Conservation (phyloP, 2,888 invertebrate species). For the Priocnemis perturbator region DNA sequence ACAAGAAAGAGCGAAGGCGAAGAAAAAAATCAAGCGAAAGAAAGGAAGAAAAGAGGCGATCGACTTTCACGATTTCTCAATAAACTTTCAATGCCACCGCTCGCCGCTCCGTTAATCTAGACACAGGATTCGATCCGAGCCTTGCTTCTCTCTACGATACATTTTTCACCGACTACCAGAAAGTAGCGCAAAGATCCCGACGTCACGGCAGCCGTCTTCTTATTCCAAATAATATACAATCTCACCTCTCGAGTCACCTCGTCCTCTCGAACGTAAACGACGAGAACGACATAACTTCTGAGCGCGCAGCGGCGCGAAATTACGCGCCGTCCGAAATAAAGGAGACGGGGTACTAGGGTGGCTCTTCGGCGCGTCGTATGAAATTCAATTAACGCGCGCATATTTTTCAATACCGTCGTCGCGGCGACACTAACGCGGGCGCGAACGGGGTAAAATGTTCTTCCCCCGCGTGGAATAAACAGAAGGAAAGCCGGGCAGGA, state of each 20-base stretch:
- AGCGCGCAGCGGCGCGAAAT: neutral
- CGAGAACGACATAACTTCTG: slow-evolving; percentile 46
- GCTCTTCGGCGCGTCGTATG: slow-evolving; percentile 1
- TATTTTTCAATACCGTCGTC: slow-evolving; percentile 11
- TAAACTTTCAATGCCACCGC: slow-evolving; percentile 59
- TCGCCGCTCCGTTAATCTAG: no score
- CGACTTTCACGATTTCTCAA: slow-evolving; percentile 66
- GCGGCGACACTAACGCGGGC: neutral
- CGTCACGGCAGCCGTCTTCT: no score
- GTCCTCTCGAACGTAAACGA: slow-evolving; percentile 41
- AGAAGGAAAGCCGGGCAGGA: slow-evolving; percentile 32
- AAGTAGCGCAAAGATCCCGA: neutral
- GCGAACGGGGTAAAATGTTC: neutral
- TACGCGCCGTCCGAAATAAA: slow-evolving; percentile 19
- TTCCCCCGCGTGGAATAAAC: slow-evolving; percentile 39
- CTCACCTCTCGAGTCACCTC: no score
- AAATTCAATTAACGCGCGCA: slow-evolving; percentile 20
- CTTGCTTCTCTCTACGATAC: slow-evolving; percentile 11
- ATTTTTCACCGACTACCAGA: no score
- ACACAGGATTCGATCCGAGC: neutral
- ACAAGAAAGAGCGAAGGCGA: slow-evolving; percentile 39
- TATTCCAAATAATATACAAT: no score
- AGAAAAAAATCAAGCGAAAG: slow-evolving; percentile 10
- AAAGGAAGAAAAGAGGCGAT: slow-evolving; percentile 48
- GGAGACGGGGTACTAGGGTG: no score